Percentiles rank a stretch among this genome's conserved stretches.
Evolutionary conservation across 1,140 invertebrate genomes (phyloP).

Genomic region (Drosophila sulfurigaster): DNA sequence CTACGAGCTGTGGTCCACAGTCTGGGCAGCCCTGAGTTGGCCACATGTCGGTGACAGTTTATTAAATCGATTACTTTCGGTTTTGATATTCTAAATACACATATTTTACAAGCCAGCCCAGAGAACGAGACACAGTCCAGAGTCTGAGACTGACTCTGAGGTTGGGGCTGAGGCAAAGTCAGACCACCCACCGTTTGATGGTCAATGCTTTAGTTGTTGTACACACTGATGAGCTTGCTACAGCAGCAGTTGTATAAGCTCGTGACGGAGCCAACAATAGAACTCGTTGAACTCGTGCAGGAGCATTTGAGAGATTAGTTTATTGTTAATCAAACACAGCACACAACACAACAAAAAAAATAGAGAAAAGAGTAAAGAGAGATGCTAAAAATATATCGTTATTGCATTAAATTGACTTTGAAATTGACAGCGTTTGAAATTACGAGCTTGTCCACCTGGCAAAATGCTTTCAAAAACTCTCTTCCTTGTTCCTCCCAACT

Average conservation of each 20-base stretch:
- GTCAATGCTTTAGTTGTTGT: constrained; percentile 38
- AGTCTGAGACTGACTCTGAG: background rate
- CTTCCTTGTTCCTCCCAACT: background rate
- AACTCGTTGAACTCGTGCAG: background rate
- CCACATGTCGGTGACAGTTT: constrained; percentile 84
- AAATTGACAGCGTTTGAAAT: constrained; percentile 65
- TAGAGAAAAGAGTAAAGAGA: constrained; percentile 1
- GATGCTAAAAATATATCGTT: constrained; percentile 53
- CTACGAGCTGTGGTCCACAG: constrained; percentile 11
- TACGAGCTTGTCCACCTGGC: constrained; percentile 35
- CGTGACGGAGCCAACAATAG: constrained; percentile 59
- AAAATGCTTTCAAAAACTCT: constrained; percentile 21
- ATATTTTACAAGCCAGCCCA: constrained; percentile 62
- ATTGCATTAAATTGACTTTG: constrained; percentile 79
- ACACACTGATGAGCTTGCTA: constrained; percentile 33
- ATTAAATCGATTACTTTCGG: constrained; percentile 84
- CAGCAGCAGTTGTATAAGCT: constrained; percentile 42
- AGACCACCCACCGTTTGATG: constrained; percentile 65
- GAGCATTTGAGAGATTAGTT: constrained; percentile 64
- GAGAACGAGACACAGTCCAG: too few relatives aligned
- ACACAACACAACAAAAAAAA: too few relatives aligned
- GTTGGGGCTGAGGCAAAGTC: background rate
- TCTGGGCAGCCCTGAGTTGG: constrained; percentile 27
- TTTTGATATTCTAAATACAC: constrained; percentile 85
- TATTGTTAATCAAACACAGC: constrained; percentile 69